Percentiles rank a stretch among this genome's conserved stretches.
Evolutionary conservation across 2,113 vertebrate species (phyloP).

Genomic region (Cygnus buccinator): DNA sequence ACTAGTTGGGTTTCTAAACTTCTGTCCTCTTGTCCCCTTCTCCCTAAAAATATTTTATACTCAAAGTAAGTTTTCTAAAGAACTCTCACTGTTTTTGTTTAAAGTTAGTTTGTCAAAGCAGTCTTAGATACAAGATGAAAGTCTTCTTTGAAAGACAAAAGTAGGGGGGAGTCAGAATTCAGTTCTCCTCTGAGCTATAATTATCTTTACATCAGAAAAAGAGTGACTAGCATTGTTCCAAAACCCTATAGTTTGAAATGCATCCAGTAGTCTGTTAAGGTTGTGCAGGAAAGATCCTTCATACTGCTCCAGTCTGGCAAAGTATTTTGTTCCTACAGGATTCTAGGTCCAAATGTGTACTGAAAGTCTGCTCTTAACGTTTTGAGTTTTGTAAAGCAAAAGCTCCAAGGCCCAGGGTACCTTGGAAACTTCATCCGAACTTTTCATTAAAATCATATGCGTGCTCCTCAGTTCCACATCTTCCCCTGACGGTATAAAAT

Average conservation of each 20-base stretch:
- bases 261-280: not conserved
- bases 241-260: not conserved
- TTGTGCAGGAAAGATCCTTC: not conserved
- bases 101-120: not conserved
- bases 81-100: not conserved
- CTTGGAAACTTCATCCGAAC: not conserved
- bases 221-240: not conserved
- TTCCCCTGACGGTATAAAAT: not conserved
- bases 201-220: not conserved
- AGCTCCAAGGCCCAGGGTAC: not conserved
- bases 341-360: not conserved
- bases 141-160: slow-evolving; percentile 3
- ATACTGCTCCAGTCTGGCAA: not conserved
- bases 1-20: not conserved
- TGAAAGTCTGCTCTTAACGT: not conserved
- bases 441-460: not conserved
- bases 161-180: not conserved
- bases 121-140: slow-evolving; percentile 2
- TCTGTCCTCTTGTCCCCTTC: not conserved
- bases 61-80: not conserved
- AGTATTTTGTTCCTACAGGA: not conserved
- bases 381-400: not conserved
- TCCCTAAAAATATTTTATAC: not conserved
- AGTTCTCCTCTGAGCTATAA: not conserved
- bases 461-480: not conserved